Percentiles rank a stretch among this genome's conserved stretches.
These are phyloP conservation scores for Conus betulinus DNA, from an alignment of 1,140 invertebrate species.

Conservation along the genomic window DNA sequence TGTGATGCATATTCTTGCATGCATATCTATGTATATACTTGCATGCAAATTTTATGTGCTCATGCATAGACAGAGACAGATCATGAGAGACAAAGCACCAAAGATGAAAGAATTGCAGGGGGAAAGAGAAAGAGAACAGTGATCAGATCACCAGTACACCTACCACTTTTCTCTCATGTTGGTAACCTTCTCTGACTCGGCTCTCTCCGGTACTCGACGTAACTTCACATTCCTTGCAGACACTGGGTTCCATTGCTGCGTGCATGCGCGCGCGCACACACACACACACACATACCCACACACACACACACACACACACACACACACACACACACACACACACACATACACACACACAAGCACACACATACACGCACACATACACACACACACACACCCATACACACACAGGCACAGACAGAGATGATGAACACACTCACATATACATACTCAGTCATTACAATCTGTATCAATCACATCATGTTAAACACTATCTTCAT, in stretches of 20 bases:
- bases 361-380: no score
- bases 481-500: no score
- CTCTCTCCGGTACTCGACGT: slow-evolving; percentile 43
- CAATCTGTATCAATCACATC: no score
- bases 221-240: slow-evolving; percentile 50
- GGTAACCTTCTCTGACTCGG: slow-evolving; percentile 55
- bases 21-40: neutral
- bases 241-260: slow-evolving; percentile 50
- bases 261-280: neutral
- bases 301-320: no score
- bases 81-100: neutral
- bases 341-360: no score
- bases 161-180: slow-evolving; percentile 54
- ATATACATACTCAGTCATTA: no score
- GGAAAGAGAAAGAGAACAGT: neutral
- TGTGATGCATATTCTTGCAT: neutral
- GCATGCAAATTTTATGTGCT: no score
- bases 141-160: neutral
- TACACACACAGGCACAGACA: no score
- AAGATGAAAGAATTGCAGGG: neutral
- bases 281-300: no score
- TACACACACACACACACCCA: no score
- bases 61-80: neutral
- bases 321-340: no score
- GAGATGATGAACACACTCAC: no score